Percentiles rank a stretch among this genome's conserved stretches.
phyloP scores from a whole-genome alignment of 2,888 invertebrate genomes.

The Tenthredo distinguenda region DNA sequence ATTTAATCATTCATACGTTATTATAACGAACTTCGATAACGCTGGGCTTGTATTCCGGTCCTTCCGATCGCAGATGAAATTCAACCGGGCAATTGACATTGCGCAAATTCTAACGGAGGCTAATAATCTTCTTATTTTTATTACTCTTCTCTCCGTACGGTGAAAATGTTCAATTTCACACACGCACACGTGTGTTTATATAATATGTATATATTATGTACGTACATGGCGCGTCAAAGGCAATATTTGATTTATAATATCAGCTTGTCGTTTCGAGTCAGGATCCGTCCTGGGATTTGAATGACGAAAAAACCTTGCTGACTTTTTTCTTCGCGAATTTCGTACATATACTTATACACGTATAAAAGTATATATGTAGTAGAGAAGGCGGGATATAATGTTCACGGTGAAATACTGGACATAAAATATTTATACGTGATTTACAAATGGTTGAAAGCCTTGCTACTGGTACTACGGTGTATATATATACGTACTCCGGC shows the following conservation, averaged over 20 bases:
- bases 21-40: background rate
- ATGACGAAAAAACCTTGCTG: background rate
- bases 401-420: conserved; percentile 25
- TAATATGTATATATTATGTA: background rate
- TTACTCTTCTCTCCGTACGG: background rate
- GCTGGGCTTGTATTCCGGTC: too few relatives aligned
- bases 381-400: background rate
- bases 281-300: background rate
- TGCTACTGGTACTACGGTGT: background rate
- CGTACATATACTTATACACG: background rate
- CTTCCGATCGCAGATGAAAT: background rate
- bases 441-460: conserved; percentile 19
- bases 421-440: conserved; percentile 26
- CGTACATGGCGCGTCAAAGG: background rate
- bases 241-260: conserved; percentile 13
- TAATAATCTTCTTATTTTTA: background rate
- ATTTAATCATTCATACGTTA: background rate
- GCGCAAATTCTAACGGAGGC: background rate
- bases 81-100: background rate
- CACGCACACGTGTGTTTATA: background rate
- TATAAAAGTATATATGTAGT: background rate
- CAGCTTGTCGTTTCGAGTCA: conserved; percentile 14
- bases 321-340: background rate
- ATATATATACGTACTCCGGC: background rate
- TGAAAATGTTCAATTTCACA: background rate